Evolutionary conservation across 2,797 vertebrate genomes (phyloP), one percentile per base, ranked within the genome.

Genomic region (Anguilla megastoma): DNA sequence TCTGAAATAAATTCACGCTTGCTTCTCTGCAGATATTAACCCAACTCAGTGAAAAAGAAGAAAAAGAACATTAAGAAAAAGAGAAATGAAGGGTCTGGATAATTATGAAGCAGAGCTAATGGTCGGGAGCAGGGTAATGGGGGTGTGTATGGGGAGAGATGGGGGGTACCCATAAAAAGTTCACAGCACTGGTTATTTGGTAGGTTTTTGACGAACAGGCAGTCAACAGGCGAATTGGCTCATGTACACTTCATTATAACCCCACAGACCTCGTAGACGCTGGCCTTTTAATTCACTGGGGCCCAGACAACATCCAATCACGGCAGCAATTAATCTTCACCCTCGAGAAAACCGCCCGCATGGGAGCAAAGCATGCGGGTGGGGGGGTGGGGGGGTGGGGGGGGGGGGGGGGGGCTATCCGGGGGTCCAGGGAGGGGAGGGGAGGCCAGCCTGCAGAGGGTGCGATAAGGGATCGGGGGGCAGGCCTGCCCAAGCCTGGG

Each of bases 171-270:
- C 69, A 10, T 60, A 50, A 79, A 90, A 89, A 76, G 48, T 18
- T 9, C 12, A 48, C 8, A 21, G 33, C 60, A 16, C 3, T 27
- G 63, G 60, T 56, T 91, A 93, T 92, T 94, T 92, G 92, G 91
- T 90, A 92, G 90, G 89, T 90, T 56, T 66, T 93, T 92, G 93
- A 95, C 95, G 94, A 97, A 96, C 94, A 93, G 94, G 93, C 92
- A 96, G 95, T 97, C 95, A 95, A 96, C 95, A 96, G 95, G 96
- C 96, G 97, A 97, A 98, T 97, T 95, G 97, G 97, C 97, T 97
- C 96, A 95, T 96, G 96, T 96, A 95, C 96, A 97, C 97, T 97
- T 97, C 97, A 98, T 98, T 97, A 97, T 97, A 96, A 96, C 94
- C 93, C 93, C 66, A 91, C 92, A 93, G 92, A 94, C 94, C 94